A percentile compares a stretch with the other conserved stretches of the same genome.
Evolutionary conservation across 2,113 vertebrate species (phyloP).

Genomic region (Eidolon helvum): DNA sequence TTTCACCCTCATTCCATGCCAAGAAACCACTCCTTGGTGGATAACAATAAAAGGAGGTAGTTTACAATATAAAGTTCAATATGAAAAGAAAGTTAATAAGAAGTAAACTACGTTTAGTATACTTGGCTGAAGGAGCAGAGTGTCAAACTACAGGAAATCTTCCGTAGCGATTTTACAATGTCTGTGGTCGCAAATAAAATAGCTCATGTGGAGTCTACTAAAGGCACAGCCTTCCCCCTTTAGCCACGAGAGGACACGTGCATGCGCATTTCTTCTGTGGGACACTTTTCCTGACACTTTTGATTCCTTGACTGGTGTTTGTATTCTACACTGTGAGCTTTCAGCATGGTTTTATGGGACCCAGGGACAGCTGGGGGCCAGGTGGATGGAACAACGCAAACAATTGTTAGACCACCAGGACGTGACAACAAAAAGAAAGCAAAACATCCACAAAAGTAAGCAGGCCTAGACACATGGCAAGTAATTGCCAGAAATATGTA

Average conservation of each 20-base stretch:
- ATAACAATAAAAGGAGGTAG: conserved; percentile 53
- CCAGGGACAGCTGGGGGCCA: conserved; percentile 55
- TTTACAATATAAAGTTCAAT: not conserved
- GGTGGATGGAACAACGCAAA: conserved; percentile 36
- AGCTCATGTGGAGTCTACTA: not conserved
- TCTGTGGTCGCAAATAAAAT: conserved; percentile 61
- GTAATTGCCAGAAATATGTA: not conserved
- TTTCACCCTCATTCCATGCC: not conserved
- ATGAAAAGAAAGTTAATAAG: conserved; percentile 26
- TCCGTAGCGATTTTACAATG: conserved; percentile 62
- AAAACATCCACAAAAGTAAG: not conserved
- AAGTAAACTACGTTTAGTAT: conserved; percentile 34
- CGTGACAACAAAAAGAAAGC: not conserved
- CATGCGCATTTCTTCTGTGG: not conserved
- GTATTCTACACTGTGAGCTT: conserved; percentile 52
- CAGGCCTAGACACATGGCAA: conserved; percentile 16
- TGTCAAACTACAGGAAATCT: conserved; percentile 64
- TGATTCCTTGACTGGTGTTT: conserved; percentile 42
- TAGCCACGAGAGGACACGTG: not conserved
- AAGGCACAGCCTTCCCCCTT: not conserved
- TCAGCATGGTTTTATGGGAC: conserved; percentile 59
- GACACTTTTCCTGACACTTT: not conserved
- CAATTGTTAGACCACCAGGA: conserved; percentile 13
- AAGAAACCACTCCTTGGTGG: conserved; percentile 42
- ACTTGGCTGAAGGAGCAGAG: conserved; percentile 34